phyloP scores from a whole-genome alignment of 2,888 invertebrate species.

The Drosophila mayaguana region DNA sequence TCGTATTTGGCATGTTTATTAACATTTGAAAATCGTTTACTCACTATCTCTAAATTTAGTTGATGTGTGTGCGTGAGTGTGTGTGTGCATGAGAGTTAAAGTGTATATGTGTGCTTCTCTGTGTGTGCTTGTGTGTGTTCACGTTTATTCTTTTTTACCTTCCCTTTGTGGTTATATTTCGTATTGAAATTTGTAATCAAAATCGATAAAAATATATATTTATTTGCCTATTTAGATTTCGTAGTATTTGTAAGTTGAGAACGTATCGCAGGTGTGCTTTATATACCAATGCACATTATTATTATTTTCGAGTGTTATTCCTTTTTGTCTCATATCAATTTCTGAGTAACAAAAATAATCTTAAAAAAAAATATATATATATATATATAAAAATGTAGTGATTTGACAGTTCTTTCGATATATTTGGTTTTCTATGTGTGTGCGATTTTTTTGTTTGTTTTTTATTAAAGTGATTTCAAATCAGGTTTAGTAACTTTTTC shows the following conservation, averaged over 20 bases:
- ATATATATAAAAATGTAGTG: slow-evolving; percentile 1
- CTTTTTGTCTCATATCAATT: neutral
- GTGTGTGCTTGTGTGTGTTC: slow-evolving; percentile 25
- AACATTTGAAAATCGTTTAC: slow-evolving; percentile 80
- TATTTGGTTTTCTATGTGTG: no score
- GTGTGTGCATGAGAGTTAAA: slow-evolving; percentile 25
- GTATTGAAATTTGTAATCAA: slow-evolving; percentile 82
- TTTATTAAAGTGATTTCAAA: slow-evolving; percentile 13
- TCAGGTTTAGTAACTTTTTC: slow-evolving; percentile 23
- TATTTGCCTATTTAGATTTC: slow-evolving; percentile 59
- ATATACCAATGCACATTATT: neutral
- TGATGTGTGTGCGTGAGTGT: slow-evolving; percentile 40
- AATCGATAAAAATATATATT: slow-evolving; percentile 77
- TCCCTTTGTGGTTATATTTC: slow-evolving; percentile 63
- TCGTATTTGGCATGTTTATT: slow-evolving; percentile 69
- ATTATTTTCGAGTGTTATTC: slow-evolving; percentile 30
- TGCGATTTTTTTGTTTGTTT: neutral
- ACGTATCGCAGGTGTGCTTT: slow-evolving; percentile 16
- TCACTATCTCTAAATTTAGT: slow-evolving; percentile 76
- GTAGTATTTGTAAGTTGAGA: slow-evolving; percentile 31
- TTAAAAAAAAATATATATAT: no score
- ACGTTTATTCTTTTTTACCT: slow-evolving; percentile 60
- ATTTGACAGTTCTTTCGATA: slow-evolving; percentile 1
- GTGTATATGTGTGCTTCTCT: neutral
- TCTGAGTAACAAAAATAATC: neutral